These are phyloP conservation scores for Holacanthella duospinosa DNA, from an alignment of 2,888 invertebrate genomes.

Conservation along the genomic window DNA sequence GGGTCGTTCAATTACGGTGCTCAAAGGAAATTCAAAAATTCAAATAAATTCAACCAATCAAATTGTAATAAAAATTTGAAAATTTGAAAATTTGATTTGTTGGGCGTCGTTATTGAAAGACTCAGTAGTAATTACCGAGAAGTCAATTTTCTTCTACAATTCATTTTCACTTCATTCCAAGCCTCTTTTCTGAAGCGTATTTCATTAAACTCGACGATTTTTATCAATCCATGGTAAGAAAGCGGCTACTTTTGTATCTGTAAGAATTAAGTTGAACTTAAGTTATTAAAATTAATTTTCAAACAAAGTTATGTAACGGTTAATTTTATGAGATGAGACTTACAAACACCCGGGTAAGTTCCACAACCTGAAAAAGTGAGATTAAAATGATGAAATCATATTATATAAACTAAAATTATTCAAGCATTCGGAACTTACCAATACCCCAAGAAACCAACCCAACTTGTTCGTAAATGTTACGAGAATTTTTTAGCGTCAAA, in stretches of 20 bases:
- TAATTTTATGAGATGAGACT: not conserved
- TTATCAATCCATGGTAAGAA: slow-evolving; percentile 10
- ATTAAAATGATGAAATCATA: not conserved
- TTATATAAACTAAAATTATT: not conserved
- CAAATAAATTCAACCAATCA: no score
- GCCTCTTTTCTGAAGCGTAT: no score
- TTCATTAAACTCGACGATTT: not conserved
- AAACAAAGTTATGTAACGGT: not conserved
- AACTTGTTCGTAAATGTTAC: slow-evolving; percentile 10
- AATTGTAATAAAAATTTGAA: no score
- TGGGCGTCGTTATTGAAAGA: no score
- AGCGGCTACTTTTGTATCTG: slow-evolving; percentile 1
- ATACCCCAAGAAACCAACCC: slow-evolving; percentile 14
- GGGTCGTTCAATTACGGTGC: no score
- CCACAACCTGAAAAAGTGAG: slow-evolving; percentile 3
- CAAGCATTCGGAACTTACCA: not conserved
- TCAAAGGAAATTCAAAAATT: no score
- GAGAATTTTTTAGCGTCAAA: not conserved
- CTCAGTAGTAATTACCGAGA: no score
- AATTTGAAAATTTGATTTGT: no score
- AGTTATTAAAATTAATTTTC: no score
- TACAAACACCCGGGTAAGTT: slow-evolving; percentile 6
- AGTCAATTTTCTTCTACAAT: no score
- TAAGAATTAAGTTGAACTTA: no score
- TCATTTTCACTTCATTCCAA: no score